Evolutionary conservation across 2,797 vertebrate genomes (phyloP).

Genomic region (Acanthurus leucopareius): DNA sequence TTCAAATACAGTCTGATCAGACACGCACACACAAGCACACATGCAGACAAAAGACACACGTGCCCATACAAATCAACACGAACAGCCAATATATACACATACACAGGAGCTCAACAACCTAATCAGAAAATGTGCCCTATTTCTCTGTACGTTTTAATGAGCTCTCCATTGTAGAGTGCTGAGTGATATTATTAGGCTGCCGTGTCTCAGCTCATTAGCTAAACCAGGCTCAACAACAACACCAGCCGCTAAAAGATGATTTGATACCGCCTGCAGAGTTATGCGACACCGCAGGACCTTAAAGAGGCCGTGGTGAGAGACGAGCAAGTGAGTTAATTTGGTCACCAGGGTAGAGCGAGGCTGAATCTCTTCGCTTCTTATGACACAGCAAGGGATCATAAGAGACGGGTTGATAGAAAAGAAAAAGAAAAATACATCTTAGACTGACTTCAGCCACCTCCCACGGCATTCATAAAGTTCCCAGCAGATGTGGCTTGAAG

Average conservation of each 20-base stretch:
- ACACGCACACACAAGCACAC: slow-evolving; percentile 7
- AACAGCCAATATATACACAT: slow-evolving; percentile 15
- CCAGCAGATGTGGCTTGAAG: slow-evolving; percentile 24
- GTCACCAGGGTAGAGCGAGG: slow-evolving; percentile 50
- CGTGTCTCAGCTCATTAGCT: slow-evolving; percentile 77
- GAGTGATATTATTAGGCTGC: slow-evolving; percentile 76
- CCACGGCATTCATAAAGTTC: slow-evolving; percentile 21
- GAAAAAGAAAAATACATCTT: slow-evolving; percentile 48
- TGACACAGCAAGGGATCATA: slow-evolving; percentile 31
- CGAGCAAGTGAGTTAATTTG: slow-evolving; percentile 58
- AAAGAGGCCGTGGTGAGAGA: slow-evolving; percentile 55
- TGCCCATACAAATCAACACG: slow-evolving; percentile 22
- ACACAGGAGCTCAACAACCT: slow-evolving; percentile 46
- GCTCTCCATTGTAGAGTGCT: slow-evolving; percentile 62
- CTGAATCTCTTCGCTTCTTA: slow-evolving; percentile 22
- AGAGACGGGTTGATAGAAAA: slow-evolving; percentile 39
- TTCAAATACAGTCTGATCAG: slow-evolving; percentile 31
- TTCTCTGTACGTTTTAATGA: slow-evolving; percentile 74
- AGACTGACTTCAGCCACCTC: slow-evolving; percentile 11
- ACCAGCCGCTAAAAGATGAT: slow-evolving; percentile 75
- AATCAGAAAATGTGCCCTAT: slow-evolving; percentile 67
- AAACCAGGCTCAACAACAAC: slow-evolving; percentile 70
- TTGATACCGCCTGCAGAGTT: slow-evolving; percentile 64
- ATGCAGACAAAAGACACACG: not conserved
- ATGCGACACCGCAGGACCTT: slow-evolving; percentile 63